Percentiles rank a stretch among this genome's conserved stretches.
Conservation (phyloP, 2,797 vertebrate species). For the Siniperca obscura region DNA sequence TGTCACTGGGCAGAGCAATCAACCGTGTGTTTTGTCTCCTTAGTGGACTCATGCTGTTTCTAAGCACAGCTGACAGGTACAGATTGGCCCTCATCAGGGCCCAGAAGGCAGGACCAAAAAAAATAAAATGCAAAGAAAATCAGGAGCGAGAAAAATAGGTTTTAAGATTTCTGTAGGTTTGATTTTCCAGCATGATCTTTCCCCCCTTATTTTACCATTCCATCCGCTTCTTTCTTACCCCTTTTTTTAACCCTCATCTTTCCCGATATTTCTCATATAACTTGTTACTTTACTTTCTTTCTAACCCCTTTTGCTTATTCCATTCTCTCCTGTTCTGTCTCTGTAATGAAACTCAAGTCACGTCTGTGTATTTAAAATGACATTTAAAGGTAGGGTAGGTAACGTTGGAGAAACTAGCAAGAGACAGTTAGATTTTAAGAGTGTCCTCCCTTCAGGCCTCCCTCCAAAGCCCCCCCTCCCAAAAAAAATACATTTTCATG, state of each 20-base stretch:
- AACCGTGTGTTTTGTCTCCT: neutral
- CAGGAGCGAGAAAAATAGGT: neutral
- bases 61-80: slow-evolving; percentile 10
- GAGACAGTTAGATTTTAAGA: too few species aligned
- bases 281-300: neutral
- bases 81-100: slow-evolving; percentile 3
- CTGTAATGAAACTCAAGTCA: neutral
- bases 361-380: neutral
- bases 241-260: too few species aligned
- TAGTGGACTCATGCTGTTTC: neutral
- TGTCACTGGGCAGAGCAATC: slow-evolving; percentile 6
- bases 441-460: too few species aligned
- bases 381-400: neutral
- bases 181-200: neutral
- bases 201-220: neutral
- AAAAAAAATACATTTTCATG: too few species aligned
- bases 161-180: neutral
- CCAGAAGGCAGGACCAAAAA: neutral
- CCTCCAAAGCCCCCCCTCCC: too few species aligned
- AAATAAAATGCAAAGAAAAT: neutral
- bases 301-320: neutral
- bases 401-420: too few species aligned
- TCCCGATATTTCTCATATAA: neutral
- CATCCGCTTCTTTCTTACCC: neutral
- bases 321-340: too few species aligned